Evolutionary conservation across 2,113 vertebrate genomes (phyloP), one percentile per base, ranked within the genome.

Genomic region (Syrmaticus mikado): DNA sequence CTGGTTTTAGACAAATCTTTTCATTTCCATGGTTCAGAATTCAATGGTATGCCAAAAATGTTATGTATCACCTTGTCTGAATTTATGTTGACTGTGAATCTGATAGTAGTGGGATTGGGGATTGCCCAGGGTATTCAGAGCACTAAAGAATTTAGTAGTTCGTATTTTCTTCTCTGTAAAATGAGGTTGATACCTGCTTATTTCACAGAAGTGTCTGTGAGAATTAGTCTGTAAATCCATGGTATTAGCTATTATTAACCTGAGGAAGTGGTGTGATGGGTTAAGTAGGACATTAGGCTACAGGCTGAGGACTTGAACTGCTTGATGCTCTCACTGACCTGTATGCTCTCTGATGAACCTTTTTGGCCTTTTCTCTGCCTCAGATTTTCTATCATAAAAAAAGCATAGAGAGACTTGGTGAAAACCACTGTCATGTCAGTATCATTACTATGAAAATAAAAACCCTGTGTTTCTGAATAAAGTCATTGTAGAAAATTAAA

Each of bases 191-290:
- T 75, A 70, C 53, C 89, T 87, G 53, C 84, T 94, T 95, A 79
- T 85, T 92, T 91, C 76, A 58, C 75, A 55, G 30, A 70, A 77
- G 79, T 50, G 50, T 90, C 41, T 87, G 53, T 91, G 52, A 85
- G 93, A 91, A 85, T 96, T 96, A 96, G 57, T 66, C 85, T 90
- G 64, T 82, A 95, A 96, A 90, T 95, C 96, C 90, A 7, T 60
- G 68, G 96, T 50, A 80, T 96, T 96, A 95, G 85, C 94, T 96
- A 95, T 95, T 94, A 94, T 96, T 96, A 96, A 91, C 96, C 53
- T 83, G 79, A 82, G 75, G 90, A 91, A 87, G 72, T 66, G 87
- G 79, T 89, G 75, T 45, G 21, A 18, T 38, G 38, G 82, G 79
- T 30, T 96, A 93, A 96, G 64, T 94, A 95, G 96, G 93, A 81